phyloP scores from a whole-genome alignment of 2,797 vertebrate genomes.

The Centroberyx gerrardi region DNA sequence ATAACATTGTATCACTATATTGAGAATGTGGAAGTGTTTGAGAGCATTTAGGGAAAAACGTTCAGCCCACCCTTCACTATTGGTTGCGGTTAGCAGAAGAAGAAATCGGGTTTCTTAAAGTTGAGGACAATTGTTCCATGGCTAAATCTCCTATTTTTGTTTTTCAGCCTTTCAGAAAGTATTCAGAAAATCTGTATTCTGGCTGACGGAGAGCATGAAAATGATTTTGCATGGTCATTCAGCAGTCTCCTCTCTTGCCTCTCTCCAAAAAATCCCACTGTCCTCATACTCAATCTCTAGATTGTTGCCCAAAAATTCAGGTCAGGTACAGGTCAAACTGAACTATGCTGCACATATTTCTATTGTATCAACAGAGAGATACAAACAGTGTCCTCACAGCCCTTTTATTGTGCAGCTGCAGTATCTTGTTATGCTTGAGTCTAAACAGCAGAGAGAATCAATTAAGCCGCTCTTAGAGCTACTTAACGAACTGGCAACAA shows the following conservation, averaged over 20 bases:
- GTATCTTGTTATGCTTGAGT: background rate
- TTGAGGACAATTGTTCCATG: no score
- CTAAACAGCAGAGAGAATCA: background rate
- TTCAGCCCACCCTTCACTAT: background rate
- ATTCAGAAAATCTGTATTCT: background rate
- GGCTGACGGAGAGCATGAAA: background rate
- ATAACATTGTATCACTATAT: conserved; percentile 4
- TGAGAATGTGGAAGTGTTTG: conserved; percentile 16
- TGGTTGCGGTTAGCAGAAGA: background rate
- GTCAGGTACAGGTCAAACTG: background rate
- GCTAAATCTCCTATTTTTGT: background rate
- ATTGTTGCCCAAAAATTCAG: background rate
- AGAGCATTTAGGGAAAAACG: conserved; percentile 1
- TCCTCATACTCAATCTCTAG: background rate
- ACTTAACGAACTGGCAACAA: conserved; percentile 6
- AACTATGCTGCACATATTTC: background rate
- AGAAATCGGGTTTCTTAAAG: no score
- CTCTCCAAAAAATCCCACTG: no score
- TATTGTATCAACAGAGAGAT: background rate
- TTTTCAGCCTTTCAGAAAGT: conserved; percentile 1
- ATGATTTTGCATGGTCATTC: background rate
- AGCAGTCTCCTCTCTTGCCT: background rate
- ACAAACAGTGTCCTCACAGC: background rate
- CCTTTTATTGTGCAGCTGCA: background rate
- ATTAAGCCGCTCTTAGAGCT: background rate